A percentile compares a stretch with the other conserved stretches of the same genome.
Evolutionary conservation across 37 sponge, comb jelly and placozoan species (phyloP).

Genomic region (Chondrosia reniformis): DNA sequence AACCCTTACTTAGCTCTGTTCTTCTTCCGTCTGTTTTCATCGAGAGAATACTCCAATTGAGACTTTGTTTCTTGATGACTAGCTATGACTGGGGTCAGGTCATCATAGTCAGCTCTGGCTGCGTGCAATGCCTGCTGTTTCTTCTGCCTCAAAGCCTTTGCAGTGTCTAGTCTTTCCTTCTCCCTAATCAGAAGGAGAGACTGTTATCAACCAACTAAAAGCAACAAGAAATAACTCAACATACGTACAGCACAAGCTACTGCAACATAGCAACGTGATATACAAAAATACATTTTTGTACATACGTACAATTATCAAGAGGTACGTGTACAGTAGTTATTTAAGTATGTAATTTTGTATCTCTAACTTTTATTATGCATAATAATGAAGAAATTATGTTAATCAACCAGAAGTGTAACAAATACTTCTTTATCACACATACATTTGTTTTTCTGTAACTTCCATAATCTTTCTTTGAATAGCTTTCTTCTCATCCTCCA

Average conservation of each 20-base stretch:
- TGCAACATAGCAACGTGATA: no score
- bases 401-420: no score
- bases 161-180: not conserved
- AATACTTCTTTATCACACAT: not conserved
- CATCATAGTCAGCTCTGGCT: not conserved
- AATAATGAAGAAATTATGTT: no score
- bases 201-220: not conserved
- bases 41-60: constrained; percentile 17
- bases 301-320: no score
- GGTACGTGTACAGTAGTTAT: no score
- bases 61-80: not conserved
- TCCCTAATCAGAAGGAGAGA: not conserved
- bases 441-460: constrained; percentile 17
- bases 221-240: no score
- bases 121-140: not conserved
- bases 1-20: not conserved
- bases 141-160: not conserved
- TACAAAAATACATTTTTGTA: no score
- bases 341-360: no score
- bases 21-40: constrained; percentile 13
- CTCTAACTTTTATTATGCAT: no score
- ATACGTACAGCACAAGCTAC: no score
- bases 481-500: constrained; percentile 6
- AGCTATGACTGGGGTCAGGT: not conserved
- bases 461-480: constrained; percentile 11